Conservation (phyloP, 2,113 vertebrate species). For the Beaufortia kweichowensis region DNA sequence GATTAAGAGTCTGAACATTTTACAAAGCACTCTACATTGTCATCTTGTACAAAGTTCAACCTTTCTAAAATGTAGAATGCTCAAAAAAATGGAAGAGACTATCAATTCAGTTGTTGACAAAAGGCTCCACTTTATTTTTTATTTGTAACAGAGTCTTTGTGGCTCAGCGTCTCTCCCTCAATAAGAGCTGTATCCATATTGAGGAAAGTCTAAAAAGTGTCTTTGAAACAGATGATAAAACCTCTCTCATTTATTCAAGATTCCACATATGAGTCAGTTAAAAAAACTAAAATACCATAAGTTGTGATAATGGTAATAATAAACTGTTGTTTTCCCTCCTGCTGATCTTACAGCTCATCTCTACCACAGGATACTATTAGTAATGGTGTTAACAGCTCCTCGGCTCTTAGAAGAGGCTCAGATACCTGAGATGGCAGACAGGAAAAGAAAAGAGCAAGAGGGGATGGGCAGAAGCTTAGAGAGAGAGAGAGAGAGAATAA, state of each 20-base stretch:
- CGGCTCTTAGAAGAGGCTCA: conserved; percentile 17
- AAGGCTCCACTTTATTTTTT: conserved; percentile 31
- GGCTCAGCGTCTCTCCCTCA: not conserved
- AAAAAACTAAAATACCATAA: conserved; percentile 22
- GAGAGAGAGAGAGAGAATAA: not conserved
- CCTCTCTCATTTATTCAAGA: not conserved
- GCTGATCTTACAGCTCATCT: not conserved
- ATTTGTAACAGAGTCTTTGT: conserved; percentile 4
- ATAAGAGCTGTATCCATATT: not conserved
- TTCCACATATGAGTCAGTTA: not conserved
- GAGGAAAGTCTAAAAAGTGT: not conserved
- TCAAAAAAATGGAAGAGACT: conserved; percentile 10
- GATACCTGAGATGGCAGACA: conserved; percentile 34
- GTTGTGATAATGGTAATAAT: conserved; percentile 20
- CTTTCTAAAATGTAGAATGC: not conserved
- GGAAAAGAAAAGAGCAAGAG: not conserved
- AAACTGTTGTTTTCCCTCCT: conserved; percentile 4
- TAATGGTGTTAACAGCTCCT: conserved; percentile 24
- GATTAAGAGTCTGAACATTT: not conserved
- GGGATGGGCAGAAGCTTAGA: not conserved
- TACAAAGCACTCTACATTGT: not conserved
- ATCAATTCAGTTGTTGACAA: conserved; percentile 12
- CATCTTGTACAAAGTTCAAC: not conserved
- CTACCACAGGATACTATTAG: conserved; percentile 14
- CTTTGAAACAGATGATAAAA: not conserved